Evolutionary conservation across 2,113 vertebrate genomes (phyloP), one percentile per base, ranked within the genome.

Genomic region (Chaetura pelagica): DNA sequence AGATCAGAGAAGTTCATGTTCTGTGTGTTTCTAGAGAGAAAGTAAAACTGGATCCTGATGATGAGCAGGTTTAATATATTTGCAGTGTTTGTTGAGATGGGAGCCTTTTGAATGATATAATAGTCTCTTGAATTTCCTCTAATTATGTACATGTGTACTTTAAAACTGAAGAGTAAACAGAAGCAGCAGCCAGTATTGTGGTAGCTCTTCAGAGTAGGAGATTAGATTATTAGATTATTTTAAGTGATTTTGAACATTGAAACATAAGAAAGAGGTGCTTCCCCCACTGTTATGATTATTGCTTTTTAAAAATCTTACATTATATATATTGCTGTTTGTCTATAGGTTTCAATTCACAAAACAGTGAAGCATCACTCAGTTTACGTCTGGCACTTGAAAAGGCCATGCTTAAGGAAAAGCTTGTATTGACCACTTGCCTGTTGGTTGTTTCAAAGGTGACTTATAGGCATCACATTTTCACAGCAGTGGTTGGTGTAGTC

Each of bases 381-480:
- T 42, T 30, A 35, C 32, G 21, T n/a, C 4, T 62, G n/a, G 14
- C 57, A 1, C n/a, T 78, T 78, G 40, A 42, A 57, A 66, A 88
- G 30, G 14, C 32, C 6, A 1, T 6, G 1, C 2, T 64, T 49
- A 12, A 8, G 14, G 7, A 18, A 17, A 27, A 8, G 19, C 3
- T 1, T 4, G 15, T n/a, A 3, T 19, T 30, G 40, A 26, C 34
- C n/a, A 3, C 4, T 12, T 49, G 34, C 20, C 35, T 2, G n/a
- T 15, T 86, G 68, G 29, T 15, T n/a, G 29, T 52, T 57, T 22
- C 12, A 51, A 15, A 30, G 64, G 51, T 30, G 58, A 24, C 1
- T 44, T 26, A 1, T 0, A 3, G 46, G 48, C 71, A 34, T 85
- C 3, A 0, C 4, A 0, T 38, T 64, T 67, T 32, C 44, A 49